Evolutionary conservation across 1,140 invertebrate genomes (phyloP).

Genomic region (Nebria ingens): DNA sequence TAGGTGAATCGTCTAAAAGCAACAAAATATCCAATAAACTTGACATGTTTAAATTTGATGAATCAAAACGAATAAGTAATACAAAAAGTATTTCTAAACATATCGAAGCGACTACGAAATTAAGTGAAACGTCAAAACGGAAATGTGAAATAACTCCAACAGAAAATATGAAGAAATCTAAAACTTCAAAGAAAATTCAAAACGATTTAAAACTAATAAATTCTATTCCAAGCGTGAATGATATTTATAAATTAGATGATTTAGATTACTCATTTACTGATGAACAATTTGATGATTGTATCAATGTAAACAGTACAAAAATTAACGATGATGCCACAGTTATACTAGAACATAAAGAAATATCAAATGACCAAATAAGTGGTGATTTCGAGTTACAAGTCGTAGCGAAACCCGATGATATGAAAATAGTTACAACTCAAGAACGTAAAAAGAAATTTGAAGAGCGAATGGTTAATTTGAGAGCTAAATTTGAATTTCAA

Average conservation of each 20-base stretch:
- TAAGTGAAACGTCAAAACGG: not conserved
- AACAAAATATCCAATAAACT: not conserved
- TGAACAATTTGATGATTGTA: not conserved
- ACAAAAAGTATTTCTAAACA: not conserved
- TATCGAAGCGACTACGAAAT: constrained; percentile 5
- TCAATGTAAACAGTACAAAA: not conserved
- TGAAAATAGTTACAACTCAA: too few species aligned
- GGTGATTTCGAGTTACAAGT: not conserved
- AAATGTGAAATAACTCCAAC: not conserved
- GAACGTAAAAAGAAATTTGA: not conserved
- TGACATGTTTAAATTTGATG: too few species aligned
- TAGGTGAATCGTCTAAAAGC: not conserved
- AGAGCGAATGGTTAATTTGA: not conserved
- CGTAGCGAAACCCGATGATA: too few species aligned
- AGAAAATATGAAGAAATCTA: not conserved
- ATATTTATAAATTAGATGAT: constrained; percentile 17
- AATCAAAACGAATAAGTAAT: too few species aligned
- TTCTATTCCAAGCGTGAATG: constrained; percentile 21
- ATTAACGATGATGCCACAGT: not conserved
- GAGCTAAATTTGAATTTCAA: not conserved
- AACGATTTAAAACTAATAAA: constrained; percentile 17
- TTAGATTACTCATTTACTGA: not conserved
- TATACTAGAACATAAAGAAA: not conserved
- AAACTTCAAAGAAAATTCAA: not conserved
- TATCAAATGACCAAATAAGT: not conserved